A percentile compares a stretch with the other conserved stretches of the same genome.
phyloP scores from a whole-genome alignment of 53 echinoderm and acorn worm genomes.

The Arbacia lixula region DNA sequence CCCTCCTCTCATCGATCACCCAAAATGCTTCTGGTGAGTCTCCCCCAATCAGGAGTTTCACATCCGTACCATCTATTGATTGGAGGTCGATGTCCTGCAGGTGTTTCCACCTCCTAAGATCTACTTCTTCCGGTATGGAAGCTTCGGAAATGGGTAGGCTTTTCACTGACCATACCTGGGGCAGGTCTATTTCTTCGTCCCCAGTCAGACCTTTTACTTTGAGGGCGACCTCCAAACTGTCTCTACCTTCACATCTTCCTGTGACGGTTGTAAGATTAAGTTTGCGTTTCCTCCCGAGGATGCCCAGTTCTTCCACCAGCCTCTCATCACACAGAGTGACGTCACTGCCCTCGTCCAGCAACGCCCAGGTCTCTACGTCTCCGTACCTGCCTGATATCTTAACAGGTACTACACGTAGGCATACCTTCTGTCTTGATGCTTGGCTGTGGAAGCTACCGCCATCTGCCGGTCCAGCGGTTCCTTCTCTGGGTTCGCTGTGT shows the following conservation, averaged over 20 bases:
- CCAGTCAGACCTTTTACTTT: slow-evolving; percentile 25
- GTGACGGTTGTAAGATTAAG: slow-evolving; percentile 64
- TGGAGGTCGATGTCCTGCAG: slow-evolving; percentile 48
- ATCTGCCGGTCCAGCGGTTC: background rate
- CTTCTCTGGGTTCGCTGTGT: no score
- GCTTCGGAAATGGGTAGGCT: slow-evolving; percentile 42
- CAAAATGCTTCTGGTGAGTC: slow-evolving; percentile 60
- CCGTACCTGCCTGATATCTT: slow-evolving; percentile 37
- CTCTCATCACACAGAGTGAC: slow-evolving; percentile 67
- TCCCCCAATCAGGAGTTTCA: slow-evolving; percentile 55
- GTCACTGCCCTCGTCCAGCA: slow-evolving; percentile 74
- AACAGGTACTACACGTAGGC: slow-evolving; percentile 70
- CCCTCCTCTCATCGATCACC: slow-evolving; percentile 60
- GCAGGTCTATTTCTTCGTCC: slow-evolving; percentile 41
- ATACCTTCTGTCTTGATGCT: slow-evolving; percentile 38
- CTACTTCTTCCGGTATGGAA: slow-evolving; percentile 42
- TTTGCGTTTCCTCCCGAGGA: slow-evolving; percentile 22
- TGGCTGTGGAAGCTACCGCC: slow-evolving; percentile 1
- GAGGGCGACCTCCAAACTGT: slow-evolving; percentile 57
- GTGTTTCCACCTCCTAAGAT: slow-evolving; percentile 46
- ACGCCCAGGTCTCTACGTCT: slow-evolving; percentile 67
- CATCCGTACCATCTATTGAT: background rate
- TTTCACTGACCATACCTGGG: slow-evolving; percentile 62
- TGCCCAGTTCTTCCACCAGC: slow-evolving; percentile 58
- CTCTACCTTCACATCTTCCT: background rate